A percentile compares a stretch with the other conserved stretches of the same genome.
Conservation (phyloP, 2,797 vertebrate species). For the Sebastiscus albofasciatus region DNA sequence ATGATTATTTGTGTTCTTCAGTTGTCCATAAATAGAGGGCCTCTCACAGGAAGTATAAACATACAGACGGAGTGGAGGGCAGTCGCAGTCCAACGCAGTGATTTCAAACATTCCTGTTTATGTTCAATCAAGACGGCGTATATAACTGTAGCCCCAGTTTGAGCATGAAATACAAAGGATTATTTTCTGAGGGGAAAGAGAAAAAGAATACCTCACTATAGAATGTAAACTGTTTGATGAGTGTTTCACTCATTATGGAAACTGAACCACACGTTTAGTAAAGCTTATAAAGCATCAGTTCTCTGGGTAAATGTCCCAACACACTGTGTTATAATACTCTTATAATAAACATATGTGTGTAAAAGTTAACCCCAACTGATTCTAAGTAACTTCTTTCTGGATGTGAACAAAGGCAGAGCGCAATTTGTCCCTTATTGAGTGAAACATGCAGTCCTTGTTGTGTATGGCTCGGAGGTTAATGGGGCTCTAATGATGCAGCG, state of each 20-base stretch:
- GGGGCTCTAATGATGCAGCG: constrained; percentile 73
- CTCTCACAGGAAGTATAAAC: constrained; percentile 96
- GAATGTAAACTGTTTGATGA: constrained; percentile 66
- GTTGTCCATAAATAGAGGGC: constrained; percentile 96
- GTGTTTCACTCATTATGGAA: constrained; percentile 45
- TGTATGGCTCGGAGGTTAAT: constrained; percentile 58
- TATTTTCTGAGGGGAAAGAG: constrained; percentile 52
- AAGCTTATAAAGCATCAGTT: constrained; percentile 11
- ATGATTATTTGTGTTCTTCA: constrained; percentile 98
- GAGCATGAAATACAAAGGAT: constrained; percentile 55
- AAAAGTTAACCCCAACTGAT: background rate
- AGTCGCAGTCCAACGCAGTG: constrained; percentile 87
- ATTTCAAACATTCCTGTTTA: constrained; percentile 94
- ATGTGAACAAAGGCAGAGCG: constrained; percentile 29
- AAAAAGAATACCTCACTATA: constrained; percentile 35
- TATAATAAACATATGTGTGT: background rate
- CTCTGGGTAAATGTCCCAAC: background rate
- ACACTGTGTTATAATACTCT: background rate
- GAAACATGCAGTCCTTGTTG: constrained; percentile 45
- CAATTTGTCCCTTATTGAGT: constrained; percentile 66
- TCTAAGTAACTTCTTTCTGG: constrained; percentile 7
- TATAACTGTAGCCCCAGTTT: constrained; percentile 63
- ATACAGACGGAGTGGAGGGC: constrained; percentile 91
- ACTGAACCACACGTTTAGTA: constrained; percentile 24
- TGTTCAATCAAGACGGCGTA: constrained; percentile 92